A percentile compares a stretch with the other conserved stretches of the same genome.
These are phyloP conservation scores for Drosophila repleta DNA, from an alignment of 1,140 invertebrate genomes.

Conservation along the genomic window DNA sequence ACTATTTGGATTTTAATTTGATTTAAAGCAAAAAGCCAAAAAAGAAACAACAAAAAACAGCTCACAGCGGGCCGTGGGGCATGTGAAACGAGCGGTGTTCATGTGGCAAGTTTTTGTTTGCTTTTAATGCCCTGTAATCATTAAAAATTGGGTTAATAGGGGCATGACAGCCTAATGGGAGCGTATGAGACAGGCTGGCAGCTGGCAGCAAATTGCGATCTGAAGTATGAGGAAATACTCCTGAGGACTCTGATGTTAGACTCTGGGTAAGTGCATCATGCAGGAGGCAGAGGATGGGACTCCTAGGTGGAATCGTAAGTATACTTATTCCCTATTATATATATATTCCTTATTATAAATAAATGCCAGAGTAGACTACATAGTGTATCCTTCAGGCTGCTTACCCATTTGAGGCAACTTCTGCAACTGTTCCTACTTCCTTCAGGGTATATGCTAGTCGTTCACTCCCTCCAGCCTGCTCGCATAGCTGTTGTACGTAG, in stretches of 20 bases:
- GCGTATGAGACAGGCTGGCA: neutral
- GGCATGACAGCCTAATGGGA: neutral
- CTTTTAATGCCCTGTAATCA: neutral
- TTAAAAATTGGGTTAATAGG: neutral
- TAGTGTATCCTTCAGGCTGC: too few species aligned
- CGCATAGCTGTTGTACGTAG: slow-evolving; percentile 22
- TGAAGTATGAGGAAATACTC: neutral
- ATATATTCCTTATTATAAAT: too few species aligned
- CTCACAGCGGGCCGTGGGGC: neutral
- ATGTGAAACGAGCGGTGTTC: neutral
- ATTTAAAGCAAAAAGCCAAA: slow-evolving; percentile 51
- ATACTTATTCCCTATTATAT: too few species aligned
- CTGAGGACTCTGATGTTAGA: too few species aligned
- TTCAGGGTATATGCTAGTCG: slow-evolving; percentile 2
- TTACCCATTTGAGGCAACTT: neutral
- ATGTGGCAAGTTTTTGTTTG: slow-evolving; percentile 9
- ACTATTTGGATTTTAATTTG: slow-evolving; percentile 67
- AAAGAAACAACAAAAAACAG: neutral
- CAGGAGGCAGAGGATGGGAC: too few species aligned
- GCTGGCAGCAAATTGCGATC: neutral
- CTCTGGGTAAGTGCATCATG: too few species aligned
- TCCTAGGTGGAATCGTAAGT: too few species aligned
- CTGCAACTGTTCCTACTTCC: too few species aligned
- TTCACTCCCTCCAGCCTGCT: too few species aligned
- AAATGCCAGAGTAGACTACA: too few species aligned